Conservation (phyloP, 2,797 vertebrate genomes). For the Lagodon rhomboides region DNA sequence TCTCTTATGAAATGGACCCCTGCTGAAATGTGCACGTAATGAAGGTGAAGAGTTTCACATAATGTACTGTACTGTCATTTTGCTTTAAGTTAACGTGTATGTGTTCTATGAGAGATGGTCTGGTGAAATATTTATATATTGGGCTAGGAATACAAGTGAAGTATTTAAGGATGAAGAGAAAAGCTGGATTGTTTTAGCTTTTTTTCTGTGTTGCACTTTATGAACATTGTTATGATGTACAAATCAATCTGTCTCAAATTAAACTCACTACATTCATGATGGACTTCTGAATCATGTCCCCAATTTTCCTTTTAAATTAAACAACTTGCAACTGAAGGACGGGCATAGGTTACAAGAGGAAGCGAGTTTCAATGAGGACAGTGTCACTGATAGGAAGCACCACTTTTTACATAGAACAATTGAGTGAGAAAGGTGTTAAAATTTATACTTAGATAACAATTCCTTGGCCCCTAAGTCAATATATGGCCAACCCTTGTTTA, state of each 20-base stretch:
- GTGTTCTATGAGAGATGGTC: not conserved
- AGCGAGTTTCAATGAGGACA: no score
- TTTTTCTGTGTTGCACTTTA: slow-evolving; percentile 74
- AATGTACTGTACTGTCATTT: slow-evolving; percentile 7
- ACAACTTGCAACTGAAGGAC: no score
- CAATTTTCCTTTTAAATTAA: no score
- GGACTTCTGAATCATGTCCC: not conserved
- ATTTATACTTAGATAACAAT: no score
- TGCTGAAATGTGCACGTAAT: slow-evolving; percentile 18
- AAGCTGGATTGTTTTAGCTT: slow-evolving; percentile 26
- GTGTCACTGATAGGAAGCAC: no score
- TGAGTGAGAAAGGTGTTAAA: no score
- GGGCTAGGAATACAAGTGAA: slow-evolving; percentile 7
- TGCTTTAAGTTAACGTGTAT: not conserved
- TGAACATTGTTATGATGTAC: slow-evolving; percentile 52
- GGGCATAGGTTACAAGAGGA: no score
- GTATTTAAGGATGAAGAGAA: slow-evolving; percentile 30
- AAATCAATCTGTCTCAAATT: slow-evolving; percentile 63
- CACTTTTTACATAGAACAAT: no score
- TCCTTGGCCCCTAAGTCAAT: no score
- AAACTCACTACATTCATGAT: slow-evolving; percentile 58
- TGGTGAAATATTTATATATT: slow-evolving; percentile 18
- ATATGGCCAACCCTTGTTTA: no score
- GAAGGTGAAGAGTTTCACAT: slow-evolving; percentile 7
- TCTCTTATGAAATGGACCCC: not conserved